Evolutionary conservation across 2,888 invertebrate species (phyloP), one percentile per base, ranked within the genome.

Genomic region (Bursaphelenchus okinawaensis): DNA sequence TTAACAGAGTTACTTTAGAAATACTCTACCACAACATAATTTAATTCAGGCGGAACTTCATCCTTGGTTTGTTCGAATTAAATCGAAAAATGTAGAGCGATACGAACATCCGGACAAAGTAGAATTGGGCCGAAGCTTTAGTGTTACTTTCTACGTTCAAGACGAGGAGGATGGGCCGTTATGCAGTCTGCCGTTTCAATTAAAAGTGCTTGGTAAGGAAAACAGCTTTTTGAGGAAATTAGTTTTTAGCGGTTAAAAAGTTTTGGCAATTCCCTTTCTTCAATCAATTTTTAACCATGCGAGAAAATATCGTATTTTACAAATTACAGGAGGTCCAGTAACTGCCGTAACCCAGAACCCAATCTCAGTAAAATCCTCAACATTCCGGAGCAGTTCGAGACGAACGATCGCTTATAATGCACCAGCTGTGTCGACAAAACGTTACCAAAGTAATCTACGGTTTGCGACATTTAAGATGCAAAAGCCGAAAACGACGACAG

Each of bases 381-480:
- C 40, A 40, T 40, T 40, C 1, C 40, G 40, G 3, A 40, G 40
- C 6, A 40, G 40, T 40, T 40, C 40, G 16, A 40, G 56, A 7
- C 54, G 22, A 19, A 61, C 58, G 26, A 24, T 16, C 54, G 24
- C 54, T 24, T 20, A 54, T 3, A 54, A 23, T 54, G 1, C 19
- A 3, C 22, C 22, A 3, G 16, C 54, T 1, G 19, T 24, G 54
- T n/a, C 54, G 16, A 54, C 22, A 3, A 16, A 20, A 1, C 12
- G 24, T 12, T 23, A 20, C 4, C 22, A 24, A 4, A 54, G 22
- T 20, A 54, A 54, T 54, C 55, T 65, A 19, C 60, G 65, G 23
- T 65, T 65, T 19, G 65, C 65, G 7, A 65, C 65, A 19, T 65
- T 62, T 61, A 65, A 65, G 23, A 65, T 52, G 9, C 65, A 65